Conservation (phyloP, 2,113 vertebrate species). For the Capreolus pygargus region DNA sequence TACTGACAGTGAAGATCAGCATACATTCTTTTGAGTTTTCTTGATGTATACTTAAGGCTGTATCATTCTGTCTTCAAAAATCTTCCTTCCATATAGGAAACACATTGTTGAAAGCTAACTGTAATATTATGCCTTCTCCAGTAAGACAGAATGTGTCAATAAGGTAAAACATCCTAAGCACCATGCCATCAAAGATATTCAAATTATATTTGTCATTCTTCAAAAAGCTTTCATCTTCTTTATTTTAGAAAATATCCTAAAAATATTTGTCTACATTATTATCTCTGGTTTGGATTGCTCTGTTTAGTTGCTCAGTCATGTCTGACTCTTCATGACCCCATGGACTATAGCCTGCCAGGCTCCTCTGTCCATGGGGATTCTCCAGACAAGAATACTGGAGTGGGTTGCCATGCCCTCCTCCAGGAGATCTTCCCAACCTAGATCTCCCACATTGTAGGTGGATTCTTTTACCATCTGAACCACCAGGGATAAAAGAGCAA, state of each 20-base stretch:
- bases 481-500: conserved; percentile 58
- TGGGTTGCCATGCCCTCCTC: neutral
- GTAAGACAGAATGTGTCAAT: neutral
- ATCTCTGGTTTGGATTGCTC: conserved; percentile 39
- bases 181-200: neutral
- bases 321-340: neutral
- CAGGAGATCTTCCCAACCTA: neutral
- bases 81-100: neutral
- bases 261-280: conserved; percentile 33
- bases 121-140: neutral
- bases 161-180: neutral
- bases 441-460: neutral
- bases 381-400: neutral
- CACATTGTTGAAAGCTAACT: neutral
- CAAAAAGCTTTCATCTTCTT: conserved; percentile 16
- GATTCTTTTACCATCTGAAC: neutral
- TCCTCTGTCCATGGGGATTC: neutral
- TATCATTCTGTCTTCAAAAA: neutral
- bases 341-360: neutral
- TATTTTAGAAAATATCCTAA: conserved; percentile 64
- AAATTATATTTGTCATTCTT: conserved; percentile 6
- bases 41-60: neutral
- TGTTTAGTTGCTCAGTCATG: neutral
- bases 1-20: neutral
- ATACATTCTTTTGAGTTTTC: neutral